A percentile compares a stretch with the other conserved stretches of the same genome.
phyloP scores from a whole-genome alignment of 2,797 vertebrate genomes.

The Ptychobarbus kaznakovi region DNA sequence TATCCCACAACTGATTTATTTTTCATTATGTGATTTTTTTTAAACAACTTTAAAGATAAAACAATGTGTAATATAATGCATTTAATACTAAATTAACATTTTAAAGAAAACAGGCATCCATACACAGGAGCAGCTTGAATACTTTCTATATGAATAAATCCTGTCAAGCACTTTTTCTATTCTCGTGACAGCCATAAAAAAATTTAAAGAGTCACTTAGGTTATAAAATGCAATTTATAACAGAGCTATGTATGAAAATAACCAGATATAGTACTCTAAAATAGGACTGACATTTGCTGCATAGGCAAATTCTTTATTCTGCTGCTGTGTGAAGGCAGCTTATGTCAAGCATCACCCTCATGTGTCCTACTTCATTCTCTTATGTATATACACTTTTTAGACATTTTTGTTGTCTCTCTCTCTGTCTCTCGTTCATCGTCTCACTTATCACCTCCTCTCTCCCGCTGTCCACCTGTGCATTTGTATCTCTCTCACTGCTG shows the following conservation, averaged over 20 bases:
- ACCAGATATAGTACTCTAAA: background rate
- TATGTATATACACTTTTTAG: conserved; percentile 22
- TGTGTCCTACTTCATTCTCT: conserved; percentile 36
- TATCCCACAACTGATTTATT: background rate
- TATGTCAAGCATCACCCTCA: background rate
- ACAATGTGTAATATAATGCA: background rate
- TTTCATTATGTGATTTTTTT: background rate
- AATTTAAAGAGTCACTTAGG: background rate
- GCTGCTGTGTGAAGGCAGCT: background rate
- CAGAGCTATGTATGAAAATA: background rate
- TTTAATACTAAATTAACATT: background rate
- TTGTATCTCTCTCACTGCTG: conserved; percentile 51
- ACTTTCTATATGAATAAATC: background rate
- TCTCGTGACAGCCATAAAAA: background rate
- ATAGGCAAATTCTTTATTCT: background rate
- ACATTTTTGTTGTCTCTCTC: conserved; percentile 46
- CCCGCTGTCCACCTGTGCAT: conserved; percentile 29
- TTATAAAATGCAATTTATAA: background rate
- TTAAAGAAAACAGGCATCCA: background rate
- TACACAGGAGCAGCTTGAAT: background rate
- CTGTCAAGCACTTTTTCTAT: background rate
- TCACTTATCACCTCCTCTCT: background rate
- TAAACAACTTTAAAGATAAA: background rate
- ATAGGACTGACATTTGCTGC: background rate
- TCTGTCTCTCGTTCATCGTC: background rate